These are phyloP conservation scores for Sebastes ruberrimus DNA, from an alignment of 2,797 vertebrate species.

Conservation along the genomic window DNA sequence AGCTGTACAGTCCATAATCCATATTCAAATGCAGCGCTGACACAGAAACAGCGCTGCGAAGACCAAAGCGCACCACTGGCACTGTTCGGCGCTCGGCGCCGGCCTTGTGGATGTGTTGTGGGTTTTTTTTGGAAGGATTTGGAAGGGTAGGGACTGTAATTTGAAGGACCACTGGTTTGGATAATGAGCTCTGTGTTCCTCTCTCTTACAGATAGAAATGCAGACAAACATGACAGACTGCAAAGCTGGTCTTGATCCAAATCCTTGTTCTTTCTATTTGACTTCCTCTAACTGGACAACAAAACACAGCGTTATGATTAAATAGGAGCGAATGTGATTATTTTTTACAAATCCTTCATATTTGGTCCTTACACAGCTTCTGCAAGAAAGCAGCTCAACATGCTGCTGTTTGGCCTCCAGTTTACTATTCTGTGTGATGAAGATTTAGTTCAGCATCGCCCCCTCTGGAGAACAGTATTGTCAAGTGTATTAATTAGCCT, in stretches of 20 bases:
- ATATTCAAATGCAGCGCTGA: constrained; percentile 64
- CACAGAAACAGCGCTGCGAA: constrained; percentile 39
- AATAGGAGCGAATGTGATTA: constrained; percentile 9
- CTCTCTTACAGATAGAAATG: constrained; percentile 22
- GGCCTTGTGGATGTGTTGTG: constrained; percentile 6
- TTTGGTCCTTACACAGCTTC: constrained; percentile 28
- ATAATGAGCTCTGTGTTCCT: constrained; percentile 34
- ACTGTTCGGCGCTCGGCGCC: not conserved
- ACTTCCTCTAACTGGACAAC: not conserved
- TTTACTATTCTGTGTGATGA: constrained; percentile 70
- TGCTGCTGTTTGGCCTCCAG: constrained; percentile 57
- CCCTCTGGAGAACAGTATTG: constrained; percentile 71
- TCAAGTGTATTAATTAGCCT: constrained; percentile 84
- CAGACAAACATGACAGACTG: constrained; percentile 29
- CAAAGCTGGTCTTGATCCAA: constrained; percentile 27
- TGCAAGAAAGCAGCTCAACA: constrained; percentile 1
- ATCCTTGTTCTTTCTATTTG: not conserved
- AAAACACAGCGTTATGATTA: not conserved
- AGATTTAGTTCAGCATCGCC: constrained; percentile 70
- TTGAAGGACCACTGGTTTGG: constrained; percentile 36
- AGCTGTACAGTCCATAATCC: constrained; percentile 66
- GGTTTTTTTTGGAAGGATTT: constrained; percentile 12
- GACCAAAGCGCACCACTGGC: constrained; percentile 32
- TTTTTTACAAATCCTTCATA: constrained; percentile 19
- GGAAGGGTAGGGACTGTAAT: constrained; percentile 35